phyloP scores from a whole-genome alignment of 2,113 vertebrate genomes.

The Tetraodon nigroviridis region DNA sequence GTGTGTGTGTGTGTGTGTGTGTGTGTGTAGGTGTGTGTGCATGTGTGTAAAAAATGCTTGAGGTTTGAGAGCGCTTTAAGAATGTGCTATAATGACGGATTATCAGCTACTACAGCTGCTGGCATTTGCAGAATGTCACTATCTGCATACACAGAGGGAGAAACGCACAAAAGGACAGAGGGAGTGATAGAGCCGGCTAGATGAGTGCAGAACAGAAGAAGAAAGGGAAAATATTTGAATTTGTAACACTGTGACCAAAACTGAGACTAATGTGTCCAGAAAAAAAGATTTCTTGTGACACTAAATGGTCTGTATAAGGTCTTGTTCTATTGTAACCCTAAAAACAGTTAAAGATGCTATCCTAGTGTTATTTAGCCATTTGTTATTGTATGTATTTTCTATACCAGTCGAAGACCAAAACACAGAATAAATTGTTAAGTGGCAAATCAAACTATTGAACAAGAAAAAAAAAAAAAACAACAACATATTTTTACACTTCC shows the following conservation, averaged over 20 bases:
- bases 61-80: constrained; percentile 45
- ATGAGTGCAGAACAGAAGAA: background rate
- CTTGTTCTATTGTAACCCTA: too few species aligned
- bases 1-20: background rate
- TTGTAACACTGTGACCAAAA: background rate
- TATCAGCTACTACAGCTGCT: constrained; percentile 55
- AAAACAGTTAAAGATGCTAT: too few species aligned
- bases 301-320: too few species aligned
- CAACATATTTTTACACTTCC: too few species aligned
- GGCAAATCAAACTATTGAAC: too few species aligned
- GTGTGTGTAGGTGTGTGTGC: background rate
- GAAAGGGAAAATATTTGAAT: constrained; percentile 1
- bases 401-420: too few species aligned
- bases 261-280: background rate
- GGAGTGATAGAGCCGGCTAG: constrained; percentile 12
- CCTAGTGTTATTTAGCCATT: too few species aligned
- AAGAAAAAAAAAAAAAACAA: too few species aligned
- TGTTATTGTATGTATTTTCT: too few species aligned
- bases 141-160: constrained; percentile 39
- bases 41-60: constrained; percentile 26
- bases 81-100: constrained; percentile 52
- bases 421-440: too few species aligned
- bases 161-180: constrained; percentile 32
- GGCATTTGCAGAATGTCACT: constrained; percentile 57
- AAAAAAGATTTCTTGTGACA: background rate